phyloP scores from a whole-genome alignment of 2,888 invertebrate species.

The Salpingus planirostris region DNA sequence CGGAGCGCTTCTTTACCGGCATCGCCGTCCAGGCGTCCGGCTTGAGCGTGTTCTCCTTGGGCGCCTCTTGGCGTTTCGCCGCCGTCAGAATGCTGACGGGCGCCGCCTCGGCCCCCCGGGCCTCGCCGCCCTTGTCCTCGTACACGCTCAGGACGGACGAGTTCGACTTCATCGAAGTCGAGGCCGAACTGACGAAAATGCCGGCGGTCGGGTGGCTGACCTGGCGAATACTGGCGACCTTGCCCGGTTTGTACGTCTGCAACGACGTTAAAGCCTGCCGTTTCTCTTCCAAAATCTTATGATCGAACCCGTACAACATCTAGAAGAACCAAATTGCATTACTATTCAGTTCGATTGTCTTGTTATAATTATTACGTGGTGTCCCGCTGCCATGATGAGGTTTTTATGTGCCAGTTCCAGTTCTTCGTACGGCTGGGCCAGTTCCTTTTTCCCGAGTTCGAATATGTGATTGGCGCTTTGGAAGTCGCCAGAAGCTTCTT shows the following conservation, averaged over 20 bases:
- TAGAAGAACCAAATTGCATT: conserved; percentile 38
- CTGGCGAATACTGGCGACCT: conserved; percentile 43
- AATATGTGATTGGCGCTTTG: conserved; percentile 78
- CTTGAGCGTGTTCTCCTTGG: conserved; percentile 62
- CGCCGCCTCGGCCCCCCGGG: conserved; percentile 23
- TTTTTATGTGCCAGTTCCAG: conserved; percentile 58
- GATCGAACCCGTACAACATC: conserved; percentile 53
- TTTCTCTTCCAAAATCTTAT: conserved; percentile 43
- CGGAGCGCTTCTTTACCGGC: conserved; percentile 34
- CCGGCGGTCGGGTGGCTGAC: neutral
- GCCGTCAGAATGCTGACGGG: conserved; percentile 48
- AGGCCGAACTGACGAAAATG: conserved; percentile 8
- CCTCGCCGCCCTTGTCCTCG: conserved; percentile 40
- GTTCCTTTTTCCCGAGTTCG: conserved; percentile 62
- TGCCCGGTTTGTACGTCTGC: conserved; percentile 55
- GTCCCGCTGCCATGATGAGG: conserved; percentile 37
- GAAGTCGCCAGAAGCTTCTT: conserved; percentile 72
- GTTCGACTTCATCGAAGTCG: conserved; percentile 35
- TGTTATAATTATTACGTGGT: no score
- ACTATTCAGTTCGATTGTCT: no score
- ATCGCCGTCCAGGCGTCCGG: conserved; percentile 60
- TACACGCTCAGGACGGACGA: conserved; percentile 24
- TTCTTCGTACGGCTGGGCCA: conserved; percentile 73
- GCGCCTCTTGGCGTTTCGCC: conserved; percentile 45
- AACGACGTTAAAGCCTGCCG: conserved; percentile 69